phyloP scores from a whole-genome alignment of 2,113 vertebrate genomes.

The Vulpes ferrilata region DNA sequence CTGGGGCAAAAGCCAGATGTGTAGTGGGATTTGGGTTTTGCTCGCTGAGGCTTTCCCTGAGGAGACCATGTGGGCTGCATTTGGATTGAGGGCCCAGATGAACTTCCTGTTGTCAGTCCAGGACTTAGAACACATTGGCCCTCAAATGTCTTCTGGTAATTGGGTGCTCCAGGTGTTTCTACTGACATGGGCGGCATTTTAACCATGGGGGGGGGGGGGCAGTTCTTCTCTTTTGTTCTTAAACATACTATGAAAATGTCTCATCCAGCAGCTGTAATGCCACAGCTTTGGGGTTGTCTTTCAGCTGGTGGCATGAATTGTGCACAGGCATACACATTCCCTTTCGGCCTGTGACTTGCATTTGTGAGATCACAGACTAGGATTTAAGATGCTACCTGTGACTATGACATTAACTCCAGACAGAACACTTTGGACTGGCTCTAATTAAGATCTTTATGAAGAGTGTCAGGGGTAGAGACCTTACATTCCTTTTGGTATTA shows the following conservation, averaged over 20 bases:
- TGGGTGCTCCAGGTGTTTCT: conserved; percentile 17
- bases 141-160: neutral
- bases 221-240: conserved; percentile 31
- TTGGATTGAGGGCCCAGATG: conserved; percentile 4
- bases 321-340: neutral
- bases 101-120: neutral
- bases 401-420: neutral
- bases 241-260: neutral
- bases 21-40: neutral
- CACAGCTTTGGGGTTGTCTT: neutral
- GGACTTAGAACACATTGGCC: neutral
- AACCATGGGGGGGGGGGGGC: neutral
- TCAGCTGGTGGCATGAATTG: neutral
- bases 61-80: neutral
- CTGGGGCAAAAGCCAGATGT: conserved; percentile 75
- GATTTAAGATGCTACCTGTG: neutral
- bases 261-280: too few species aligned
- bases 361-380: neutral
- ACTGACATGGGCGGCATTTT: neutral
- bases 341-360: neutral
- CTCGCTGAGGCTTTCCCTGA: neutral
- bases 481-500: neutral
- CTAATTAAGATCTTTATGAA: neutral
- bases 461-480: neutral
- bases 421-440: neutral